Percentiles rank a stretch among this genome's conserved stretches.
phyloP scores from a whole-genome alignment of 2,113 vertebrate species.

The Tragelaphus scriptus region DNA sequence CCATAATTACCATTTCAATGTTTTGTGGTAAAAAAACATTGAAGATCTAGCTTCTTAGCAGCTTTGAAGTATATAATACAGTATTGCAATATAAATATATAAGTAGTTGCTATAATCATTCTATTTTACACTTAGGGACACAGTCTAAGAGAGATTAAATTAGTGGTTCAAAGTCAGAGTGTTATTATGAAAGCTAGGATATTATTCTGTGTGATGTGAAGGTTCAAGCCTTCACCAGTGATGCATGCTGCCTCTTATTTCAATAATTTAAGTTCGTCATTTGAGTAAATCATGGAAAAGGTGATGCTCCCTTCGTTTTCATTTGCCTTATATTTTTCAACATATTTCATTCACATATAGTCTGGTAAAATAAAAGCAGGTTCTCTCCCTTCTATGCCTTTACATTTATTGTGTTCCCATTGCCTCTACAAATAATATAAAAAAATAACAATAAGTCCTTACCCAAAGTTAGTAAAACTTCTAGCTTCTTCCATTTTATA shows the following conservation, averaged over 20 bases:
- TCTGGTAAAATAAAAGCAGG: neutral
- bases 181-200: neutral
- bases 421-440: slow-evolving; percentile 19
- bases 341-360: neutral
- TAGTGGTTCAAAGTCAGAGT: slow-evolving; percentile 1
- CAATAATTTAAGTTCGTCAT: neutral
- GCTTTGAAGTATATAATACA: neutral
- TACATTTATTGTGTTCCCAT: neutral
- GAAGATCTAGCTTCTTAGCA: neutral
- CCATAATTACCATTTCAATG: neutral
- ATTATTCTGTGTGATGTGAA: neutral
- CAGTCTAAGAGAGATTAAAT: neutral
- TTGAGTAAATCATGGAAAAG: neutral
- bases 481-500: neutral
- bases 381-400: neutral
- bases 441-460: neutral
- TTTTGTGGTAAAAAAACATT: neutral
- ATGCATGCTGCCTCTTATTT: neutral
- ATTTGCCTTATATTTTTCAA: neutral
- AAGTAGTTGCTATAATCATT: neutral
- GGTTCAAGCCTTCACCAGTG: neutral
- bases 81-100: neutral
- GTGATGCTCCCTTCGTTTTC: neutral
- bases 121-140: neutral
- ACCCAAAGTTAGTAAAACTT: neutral